phyloP scores from a whole-genome alignment of 23 tunicate genomes.

The Trididemnum nubilum region DNA sequence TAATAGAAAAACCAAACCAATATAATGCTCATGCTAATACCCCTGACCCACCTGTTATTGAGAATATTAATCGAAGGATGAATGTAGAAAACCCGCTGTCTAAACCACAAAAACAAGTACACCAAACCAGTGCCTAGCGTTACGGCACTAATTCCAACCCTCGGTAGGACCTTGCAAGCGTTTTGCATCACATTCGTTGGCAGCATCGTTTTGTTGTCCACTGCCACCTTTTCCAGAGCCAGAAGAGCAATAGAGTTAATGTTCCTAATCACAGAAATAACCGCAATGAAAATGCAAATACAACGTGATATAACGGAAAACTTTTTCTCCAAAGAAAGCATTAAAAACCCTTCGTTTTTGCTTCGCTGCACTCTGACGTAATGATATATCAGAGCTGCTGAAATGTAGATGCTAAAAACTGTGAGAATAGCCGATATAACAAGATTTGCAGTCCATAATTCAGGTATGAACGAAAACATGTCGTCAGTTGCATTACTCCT shows the following conservation, averaged over 20 bases:
- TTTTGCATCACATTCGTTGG: too few species aligned
- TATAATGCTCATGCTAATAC: conserved; percentile 30
- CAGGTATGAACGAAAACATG: not conserved
- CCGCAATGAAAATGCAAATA: not conserved
- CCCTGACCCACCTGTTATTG: conserved; percentile 37
- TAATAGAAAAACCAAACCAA: conserved; percentile 46
- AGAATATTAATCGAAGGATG: conserved; percentile 42
- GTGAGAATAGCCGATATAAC: not conserved
- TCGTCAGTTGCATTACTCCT: not conserved
- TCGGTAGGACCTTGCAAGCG: conserved; percentile 3
- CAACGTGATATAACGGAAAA: not conserved
- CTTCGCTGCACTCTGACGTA: not conserved
- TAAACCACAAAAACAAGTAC: conserved; percentile 67
- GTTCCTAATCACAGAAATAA: not conserved
- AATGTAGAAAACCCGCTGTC: conserved; percentile 72
- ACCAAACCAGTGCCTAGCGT: not conserved
- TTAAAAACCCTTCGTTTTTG: not conserved
- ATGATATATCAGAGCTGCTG: not conserved
- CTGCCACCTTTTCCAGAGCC: not conserved
- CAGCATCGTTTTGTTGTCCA: too few species aligned
- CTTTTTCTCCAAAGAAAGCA: not conserved
- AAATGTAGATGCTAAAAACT: not conserved
- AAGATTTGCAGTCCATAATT: not conserved
- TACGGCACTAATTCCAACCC: not conserved
- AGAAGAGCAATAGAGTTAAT: not conserved